Conservation (phyloP, 1,140 invertebrate genomes). For the Ridgeia piscesae region DNA sequence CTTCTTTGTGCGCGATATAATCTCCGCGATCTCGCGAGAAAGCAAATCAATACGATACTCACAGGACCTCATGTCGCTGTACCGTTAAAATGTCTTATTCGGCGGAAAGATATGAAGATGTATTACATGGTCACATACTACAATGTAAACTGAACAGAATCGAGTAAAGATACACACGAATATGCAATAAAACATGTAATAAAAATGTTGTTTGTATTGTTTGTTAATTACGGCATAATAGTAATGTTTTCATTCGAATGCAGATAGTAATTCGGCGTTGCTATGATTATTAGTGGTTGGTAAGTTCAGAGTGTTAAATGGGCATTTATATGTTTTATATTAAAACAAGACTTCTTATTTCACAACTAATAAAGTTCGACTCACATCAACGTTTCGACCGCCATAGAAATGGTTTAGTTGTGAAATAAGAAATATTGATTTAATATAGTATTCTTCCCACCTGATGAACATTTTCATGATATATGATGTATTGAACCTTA, state of each 20-base stretch:
- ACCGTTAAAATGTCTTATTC: not conserved
- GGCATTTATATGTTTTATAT: too few relatives aligned
- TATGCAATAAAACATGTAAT: constrained; percentile 2
- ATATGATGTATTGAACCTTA: too few relatives aligned
- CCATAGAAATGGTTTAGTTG: too few relatives aligned
- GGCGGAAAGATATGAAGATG: not conserved
- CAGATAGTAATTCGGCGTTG: too few relatives aligned
- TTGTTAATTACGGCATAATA: not conserved
- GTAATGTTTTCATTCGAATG: not conserved
- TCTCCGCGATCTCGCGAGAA: not conserved
- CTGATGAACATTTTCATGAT: too few relatives aligned
- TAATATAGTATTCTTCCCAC: too few relatives aligned
- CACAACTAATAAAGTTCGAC: too few relatives aligned
- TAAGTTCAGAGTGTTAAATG: too few relatives aligned
- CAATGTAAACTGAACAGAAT: not conserved
- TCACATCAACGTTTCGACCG: too few relatives aligned
- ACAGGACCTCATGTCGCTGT: not conserved
- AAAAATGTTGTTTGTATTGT: not conserved
- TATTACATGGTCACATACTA: not conserved
- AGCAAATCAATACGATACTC: not conserved
- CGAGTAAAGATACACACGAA: not conserved
- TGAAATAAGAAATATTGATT: too few relatives aligned
- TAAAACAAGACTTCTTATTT: too few relatives aligned
- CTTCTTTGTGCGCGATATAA: not conserved
- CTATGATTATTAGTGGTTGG: too few relatives aligned